These are phyloP conservation scores for Netelia melanura DNA, from an alignment of 2,888 invertebrate species.

Conservation along the genomic window DNA sequence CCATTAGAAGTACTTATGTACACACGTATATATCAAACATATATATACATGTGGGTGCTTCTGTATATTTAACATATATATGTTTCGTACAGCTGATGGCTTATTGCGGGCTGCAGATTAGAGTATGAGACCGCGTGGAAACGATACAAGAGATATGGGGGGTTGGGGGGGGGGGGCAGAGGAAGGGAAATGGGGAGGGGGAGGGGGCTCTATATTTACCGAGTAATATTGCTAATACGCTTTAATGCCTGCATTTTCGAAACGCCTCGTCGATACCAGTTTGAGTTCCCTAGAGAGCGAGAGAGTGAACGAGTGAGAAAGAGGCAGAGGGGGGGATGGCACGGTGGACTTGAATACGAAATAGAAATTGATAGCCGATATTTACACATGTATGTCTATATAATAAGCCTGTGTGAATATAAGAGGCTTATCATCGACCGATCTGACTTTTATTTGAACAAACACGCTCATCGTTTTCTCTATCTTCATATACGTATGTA, in stretches of 20 bases:
- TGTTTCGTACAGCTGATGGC: slow-evolving; percentile 35
- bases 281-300: neutral
- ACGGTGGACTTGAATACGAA: slow-evolving; percentile 6
- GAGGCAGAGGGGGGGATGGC: neutral
- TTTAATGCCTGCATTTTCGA: slow-evolving; percentile 22
- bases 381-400: neutral
- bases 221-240: neutral
- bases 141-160: neutral
- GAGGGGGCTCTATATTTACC: neutral
- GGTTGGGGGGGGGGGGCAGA: neutral
- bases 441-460: slow-evolving; percentile 19
- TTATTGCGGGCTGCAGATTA: slow-evolving; percentile 36
- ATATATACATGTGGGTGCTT: neutral
- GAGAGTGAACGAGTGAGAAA: too few species aligned
- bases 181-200: too few species aligned
- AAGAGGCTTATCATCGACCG: slow-evolving; percentile 7
- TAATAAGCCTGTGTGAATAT: neutral
- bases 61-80: neutral
- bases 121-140: slow-evolving; percentile 35
- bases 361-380: slow-evolving; percentile 44
- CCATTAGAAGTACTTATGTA: neutral
- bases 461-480: neutral
- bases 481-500: slow-evolving; percentile 4
- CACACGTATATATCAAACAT: neutral
- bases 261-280: neutral